Evolutionary conservation across 1,140 invertebrate species (phyloP), one percentile per base, ranked within the genome.

Genomic region (Saxidomus purpurata): DNA sequence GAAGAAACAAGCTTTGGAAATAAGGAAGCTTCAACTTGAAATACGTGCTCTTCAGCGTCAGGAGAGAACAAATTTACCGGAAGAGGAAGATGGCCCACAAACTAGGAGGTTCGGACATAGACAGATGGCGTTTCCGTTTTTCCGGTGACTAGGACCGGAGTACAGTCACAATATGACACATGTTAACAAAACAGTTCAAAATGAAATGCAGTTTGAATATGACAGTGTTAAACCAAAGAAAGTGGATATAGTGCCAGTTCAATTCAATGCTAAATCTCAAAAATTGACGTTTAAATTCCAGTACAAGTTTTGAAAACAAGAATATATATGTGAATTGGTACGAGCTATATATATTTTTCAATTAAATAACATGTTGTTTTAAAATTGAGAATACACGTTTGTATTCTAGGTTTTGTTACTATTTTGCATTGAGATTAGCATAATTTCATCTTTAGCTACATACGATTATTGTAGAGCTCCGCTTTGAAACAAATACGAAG

Each of bases 1-100:
- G 11, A 71, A 36, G 22, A 71, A 71, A n/a, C 67, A 71, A 38
- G 4, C 13, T 0, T 71, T 71, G 67, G 67, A 71, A 22, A 71
- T 71, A 28, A 36, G 22, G 25, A 71, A 71, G 28, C 17, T 71
- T 9, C 31, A 71, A n/a, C 67, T 71, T 1, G 67, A 71, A 38
- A 71, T 71, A 19, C 67, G 67, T 15, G 67, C 34, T 38, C 67
- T 71, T 71, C 67, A 71, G 28, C 67, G 67, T 40, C 22, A 71
- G 28, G 67, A 71, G 67, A 71, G 9, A 71, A 67, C 13, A 6
- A 34, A 6, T 8, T 19, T 8, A 67, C 63, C n/a, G 19, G 31
- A 31, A 19, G 63, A 67, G n/a, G 63, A 67, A 1, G 63, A 67
- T 19, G 63, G 13, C 31, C 63, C n/a, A 34, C 63, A 67, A 67